phyloP scores from a whole-genome alignment of 23 tunicate species.

The Styela plicata region DNA sequence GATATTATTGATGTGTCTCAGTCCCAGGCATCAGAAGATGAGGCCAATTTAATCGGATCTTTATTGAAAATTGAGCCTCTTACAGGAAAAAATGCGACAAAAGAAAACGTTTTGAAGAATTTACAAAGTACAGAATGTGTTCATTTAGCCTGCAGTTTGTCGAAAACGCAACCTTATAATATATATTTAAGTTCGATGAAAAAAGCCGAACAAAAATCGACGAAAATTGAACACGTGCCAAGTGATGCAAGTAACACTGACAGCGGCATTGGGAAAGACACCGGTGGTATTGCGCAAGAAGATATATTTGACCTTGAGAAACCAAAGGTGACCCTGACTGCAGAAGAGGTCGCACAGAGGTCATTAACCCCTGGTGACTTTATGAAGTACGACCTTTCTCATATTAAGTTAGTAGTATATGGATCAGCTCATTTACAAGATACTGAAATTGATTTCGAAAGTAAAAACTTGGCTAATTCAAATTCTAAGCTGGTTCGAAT shows the following conservation, averaged over 20 bases:
- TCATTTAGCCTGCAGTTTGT: constrained; percentile 55
- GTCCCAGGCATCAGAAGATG: constrained; percentile 40
- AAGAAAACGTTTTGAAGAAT: constrained; percentile 21
- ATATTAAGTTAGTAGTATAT: constrained; percentile 44
- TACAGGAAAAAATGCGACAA: constrained; percentile 33
- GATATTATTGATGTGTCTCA: not conserved
- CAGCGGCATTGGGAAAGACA: not conserved
- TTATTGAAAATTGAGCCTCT: constrained; percentile 43
- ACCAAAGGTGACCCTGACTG: not conserved
- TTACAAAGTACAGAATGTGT: constrained; percentile 31
- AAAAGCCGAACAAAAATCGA: not conserved
- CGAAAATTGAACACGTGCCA: not conserved
- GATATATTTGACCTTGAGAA: not conserved
- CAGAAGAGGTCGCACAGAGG: not conserved
- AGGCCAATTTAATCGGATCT: constrained; percentile 28
- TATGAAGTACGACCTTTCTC: constrained; percentile 22
- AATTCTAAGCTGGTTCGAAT: constrained; percentile 7
- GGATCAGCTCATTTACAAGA: constrained; percentile 50
- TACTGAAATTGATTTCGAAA: not conserved
- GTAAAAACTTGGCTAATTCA: not conserved
- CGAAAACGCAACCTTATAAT: constrained; percentile 16
- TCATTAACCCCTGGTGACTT: constrained; percentile 30
- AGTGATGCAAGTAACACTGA: constrained; percentile 4
- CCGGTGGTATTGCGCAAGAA: not conserved
- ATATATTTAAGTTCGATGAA: not conserved